A percentile compares a stretch with the other conserved stretches of the same genome.
These are phyloP conservation scores for Menidia beryllina DNA, from an alignment of 2,113 vertebrate genomes.

Conservation along the genomic window DNA sequence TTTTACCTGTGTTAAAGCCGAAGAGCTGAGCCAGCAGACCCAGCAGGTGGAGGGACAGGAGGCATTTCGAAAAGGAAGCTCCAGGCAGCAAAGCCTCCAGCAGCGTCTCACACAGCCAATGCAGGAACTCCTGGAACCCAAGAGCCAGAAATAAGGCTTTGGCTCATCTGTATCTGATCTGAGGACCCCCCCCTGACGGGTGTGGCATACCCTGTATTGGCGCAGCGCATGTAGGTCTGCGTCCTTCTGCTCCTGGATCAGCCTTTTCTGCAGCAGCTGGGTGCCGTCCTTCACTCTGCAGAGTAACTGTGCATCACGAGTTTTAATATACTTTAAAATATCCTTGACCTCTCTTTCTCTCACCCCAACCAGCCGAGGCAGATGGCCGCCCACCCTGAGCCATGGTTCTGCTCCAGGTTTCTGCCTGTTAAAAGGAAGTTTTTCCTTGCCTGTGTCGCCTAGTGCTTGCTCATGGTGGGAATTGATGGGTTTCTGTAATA, in stretches of 20 bases:
- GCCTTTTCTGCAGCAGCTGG: constrained; percentile 87
- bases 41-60: constrained; percentile 90
- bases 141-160: neutral
- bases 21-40: constrained; percentile 88
- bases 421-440: too few species aligned
- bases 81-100: constrained; percentile 90
- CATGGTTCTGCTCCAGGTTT: too few species aligned
- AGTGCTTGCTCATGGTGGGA: too few species aligned
- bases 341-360: too few species aligned
- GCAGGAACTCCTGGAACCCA: constrained; percentile 88
- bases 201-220: constrained; percentile 75
- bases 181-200: neutral
- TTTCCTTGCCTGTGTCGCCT: too few species aligned
- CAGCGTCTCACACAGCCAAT: constrained; percentile 86
- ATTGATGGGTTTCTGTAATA: too few species aligned
- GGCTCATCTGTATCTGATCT: neutral
- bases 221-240: constrained; percentile 72
- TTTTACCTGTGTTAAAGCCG: constrained; percentile 78
- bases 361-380: too few species aligned
- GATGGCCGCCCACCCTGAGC: too few species aligned
- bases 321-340: neutral
- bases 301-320: constrained; percentile 83
- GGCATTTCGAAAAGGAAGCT: constrained; percentile 91
- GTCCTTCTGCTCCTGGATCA: constrained; percentile 70
- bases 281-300: constrained; percentile 90